phyloP scores from a whole-genome alignment of 2,797 vertebrate species.

The Huso huso region DNA sequence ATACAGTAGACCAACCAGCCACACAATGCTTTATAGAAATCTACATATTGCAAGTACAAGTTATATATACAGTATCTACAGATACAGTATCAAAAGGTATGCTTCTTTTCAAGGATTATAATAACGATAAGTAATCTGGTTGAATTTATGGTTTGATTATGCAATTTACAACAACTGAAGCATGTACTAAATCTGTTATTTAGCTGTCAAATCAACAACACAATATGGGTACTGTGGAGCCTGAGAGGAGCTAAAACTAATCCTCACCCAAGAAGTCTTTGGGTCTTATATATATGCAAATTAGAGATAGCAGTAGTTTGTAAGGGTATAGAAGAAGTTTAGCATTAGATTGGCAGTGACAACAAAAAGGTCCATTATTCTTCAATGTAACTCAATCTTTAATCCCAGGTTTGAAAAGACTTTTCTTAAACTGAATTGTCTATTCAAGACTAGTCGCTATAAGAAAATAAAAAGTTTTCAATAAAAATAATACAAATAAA shows the following conservation, averaged over 20 bases:
- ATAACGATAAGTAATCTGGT: not conserved
- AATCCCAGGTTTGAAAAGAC: not conserved
- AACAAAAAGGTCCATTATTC: not conserved
- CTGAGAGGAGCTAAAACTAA: not conserved
- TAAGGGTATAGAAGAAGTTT: not conserved
- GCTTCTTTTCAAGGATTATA: not conserved
- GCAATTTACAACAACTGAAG: not conserved
- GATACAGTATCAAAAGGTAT: not conserved
- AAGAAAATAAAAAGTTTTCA: not conserved
- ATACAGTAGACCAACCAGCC: not conserved
- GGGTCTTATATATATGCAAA: conserved; percentile 2
- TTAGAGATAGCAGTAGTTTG: conserved; percentile 2
- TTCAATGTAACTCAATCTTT: not conserved
- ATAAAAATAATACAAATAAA: not conserved
- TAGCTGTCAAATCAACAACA: not conserved
- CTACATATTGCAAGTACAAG: not conserved
- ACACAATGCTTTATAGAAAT: not conserved
- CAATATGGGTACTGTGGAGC: not conserved
- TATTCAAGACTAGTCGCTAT: not conserved
- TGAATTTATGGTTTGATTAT: not conserved
- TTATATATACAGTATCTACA: not conserved
- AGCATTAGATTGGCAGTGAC: not conserved
- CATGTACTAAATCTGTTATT: not conserved
- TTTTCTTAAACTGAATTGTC: not conserved
- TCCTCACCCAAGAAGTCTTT: not conserved